Percentiles rank a stretch among this genome's conserved stretches.
phyloP scores from a whole-genome alignment of 2,113 vertebrate genomes.

The Mellivora capensis region DNA sequence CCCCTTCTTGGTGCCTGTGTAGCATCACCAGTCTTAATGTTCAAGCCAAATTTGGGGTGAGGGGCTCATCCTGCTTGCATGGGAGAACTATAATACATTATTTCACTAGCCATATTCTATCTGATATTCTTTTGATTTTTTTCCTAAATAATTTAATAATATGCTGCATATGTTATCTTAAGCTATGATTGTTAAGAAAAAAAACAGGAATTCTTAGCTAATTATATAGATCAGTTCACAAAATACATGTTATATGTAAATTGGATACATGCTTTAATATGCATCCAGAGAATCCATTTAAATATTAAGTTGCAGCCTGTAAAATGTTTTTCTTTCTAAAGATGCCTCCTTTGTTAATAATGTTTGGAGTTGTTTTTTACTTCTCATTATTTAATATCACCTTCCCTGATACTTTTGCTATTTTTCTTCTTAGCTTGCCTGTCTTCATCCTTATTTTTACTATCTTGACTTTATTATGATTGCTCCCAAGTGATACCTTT shows the following conservation, averaged over 20 bases:
- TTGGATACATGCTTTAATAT: background rate
- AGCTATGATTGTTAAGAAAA: background rate
- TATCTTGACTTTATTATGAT: background rate
- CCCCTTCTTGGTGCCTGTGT: background rate
- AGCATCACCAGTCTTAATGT: background rate
- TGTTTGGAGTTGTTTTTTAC: background rate
- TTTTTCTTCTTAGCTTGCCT: background rate
- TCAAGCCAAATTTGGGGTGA: background rate
- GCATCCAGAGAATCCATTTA: background rate
- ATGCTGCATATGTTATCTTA: background rate
- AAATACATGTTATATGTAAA: background rate
- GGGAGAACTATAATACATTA: rapidly evolving
- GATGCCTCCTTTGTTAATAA: background rate
- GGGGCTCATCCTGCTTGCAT: rapidly evolving
- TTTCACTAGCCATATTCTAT: background rate
- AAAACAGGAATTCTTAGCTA: background rate
- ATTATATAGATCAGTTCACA: background rate
- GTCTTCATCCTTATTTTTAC: background rate
- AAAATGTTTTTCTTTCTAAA: background rate
- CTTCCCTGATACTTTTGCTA: background rate
- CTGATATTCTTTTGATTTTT: background rate
- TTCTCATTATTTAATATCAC: background rate
- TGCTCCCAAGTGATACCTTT: background rate
- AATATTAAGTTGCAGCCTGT: background rate
- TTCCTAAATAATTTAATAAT: background rate